phyloP scores from a whole-genome alignment of 2,113 vertebrate genomes.

The Muntiacus reevesi region DNA sequence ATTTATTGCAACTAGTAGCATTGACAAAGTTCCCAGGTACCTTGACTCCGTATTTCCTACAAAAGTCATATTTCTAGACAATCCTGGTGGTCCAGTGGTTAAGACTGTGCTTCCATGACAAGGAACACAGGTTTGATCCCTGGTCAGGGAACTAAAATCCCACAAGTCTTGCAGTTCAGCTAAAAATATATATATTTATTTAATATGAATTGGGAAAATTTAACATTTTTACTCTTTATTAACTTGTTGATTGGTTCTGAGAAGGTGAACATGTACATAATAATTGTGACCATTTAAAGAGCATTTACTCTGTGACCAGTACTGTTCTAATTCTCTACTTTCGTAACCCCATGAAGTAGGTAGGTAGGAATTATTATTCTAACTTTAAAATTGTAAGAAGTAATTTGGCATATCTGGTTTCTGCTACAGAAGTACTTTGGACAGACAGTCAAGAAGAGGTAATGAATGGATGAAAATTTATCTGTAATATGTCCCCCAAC shows the following conservation, averaged over 20 bases:
- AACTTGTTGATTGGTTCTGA: background rate
- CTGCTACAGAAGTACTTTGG: background rate
- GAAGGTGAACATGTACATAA: background rate
- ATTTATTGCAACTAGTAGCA: background rate
- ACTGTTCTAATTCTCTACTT: background rate
- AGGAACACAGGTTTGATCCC: background rate
- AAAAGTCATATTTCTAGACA: background rate
- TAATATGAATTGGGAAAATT: background rate
- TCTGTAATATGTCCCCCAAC: background rate
- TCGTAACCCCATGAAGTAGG: background rate
- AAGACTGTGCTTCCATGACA: background rate
- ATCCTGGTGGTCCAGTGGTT: background rate
- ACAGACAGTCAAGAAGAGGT: background rate
- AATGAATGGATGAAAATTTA: background rate
- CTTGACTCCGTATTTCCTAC: background rate
- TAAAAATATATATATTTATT: background rate
- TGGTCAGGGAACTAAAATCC: background rate
- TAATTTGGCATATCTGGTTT: background rate
- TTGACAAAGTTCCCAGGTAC: background rate
- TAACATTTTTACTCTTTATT: background rate
- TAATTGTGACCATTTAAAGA: background rate
- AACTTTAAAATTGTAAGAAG: background rate
- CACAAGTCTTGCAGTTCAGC: background rate
- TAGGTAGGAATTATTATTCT: background rate
- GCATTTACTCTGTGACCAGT: background rate